A percentile compares a stretch with the other conserved stretches of the same genome.
These are phyloP conservation scores for Pelochelys cantorii DNA, from an alignment of 2,797 vertebrate genomes.

Conservation along the genomic window DNA sequence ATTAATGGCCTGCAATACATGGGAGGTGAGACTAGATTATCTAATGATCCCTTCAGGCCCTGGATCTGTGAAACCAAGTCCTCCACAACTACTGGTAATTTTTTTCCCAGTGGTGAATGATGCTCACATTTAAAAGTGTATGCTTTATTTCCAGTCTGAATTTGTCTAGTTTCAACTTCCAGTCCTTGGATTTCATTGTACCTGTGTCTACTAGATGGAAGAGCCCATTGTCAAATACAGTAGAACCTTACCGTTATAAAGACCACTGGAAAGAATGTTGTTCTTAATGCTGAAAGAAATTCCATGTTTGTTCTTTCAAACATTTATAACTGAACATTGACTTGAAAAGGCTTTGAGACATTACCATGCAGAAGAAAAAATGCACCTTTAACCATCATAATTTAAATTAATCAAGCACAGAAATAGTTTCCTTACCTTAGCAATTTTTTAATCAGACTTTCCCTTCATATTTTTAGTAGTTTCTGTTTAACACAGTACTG, in stretches of 20 bases:
- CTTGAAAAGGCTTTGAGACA: not conserved
- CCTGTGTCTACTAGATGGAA: not conserved
- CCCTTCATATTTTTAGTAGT: not conserved
- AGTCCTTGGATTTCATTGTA: too few relatives aligned
- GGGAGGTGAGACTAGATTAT: too few relatives aligned
- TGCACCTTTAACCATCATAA: not conserved
- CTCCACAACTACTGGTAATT: not conserved
- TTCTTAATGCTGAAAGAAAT: not conserved
- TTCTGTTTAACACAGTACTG: not conserved
- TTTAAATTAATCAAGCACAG: not conserved
- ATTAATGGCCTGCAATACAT: too few relatives aligned
- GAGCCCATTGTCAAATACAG: not conserved
- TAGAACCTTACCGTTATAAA: not conserved
- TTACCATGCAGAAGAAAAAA: not conserved
- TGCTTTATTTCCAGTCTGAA: not conserved
- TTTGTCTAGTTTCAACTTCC: not conserved
- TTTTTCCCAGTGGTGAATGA: not conserved
- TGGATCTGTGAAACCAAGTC: not conserved
- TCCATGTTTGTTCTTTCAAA: not conserved
- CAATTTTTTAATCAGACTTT: not conserved
- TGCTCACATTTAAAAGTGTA: not conserved
- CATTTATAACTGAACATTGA: not conserved
- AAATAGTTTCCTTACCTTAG: not conserved
- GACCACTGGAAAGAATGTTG: not conserved
- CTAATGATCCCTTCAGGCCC: not conserved